Conservation (phyloP, 2,888 invertebrate species). For the Synergus gifuensis region DNA sequence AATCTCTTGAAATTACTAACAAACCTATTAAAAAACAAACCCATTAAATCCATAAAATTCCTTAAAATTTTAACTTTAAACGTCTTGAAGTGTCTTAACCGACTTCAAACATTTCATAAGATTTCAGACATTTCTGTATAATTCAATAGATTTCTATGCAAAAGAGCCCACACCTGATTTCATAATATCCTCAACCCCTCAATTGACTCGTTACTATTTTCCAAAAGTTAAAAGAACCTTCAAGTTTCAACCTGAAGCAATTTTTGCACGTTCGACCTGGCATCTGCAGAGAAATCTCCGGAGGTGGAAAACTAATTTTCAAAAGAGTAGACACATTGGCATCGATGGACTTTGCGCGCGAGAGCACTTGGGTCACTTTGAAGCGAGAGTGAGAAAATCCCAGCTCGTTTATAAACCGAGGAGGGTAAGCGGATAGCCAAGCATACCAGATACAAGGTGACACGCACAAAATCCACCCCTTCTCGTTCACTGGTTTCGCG, state of each 20-base stretch:
- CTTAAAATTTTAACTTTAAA: too few species aligned
- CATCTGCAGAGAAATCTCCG: constrained; percentile 12
- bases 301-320: constrained; percentile 36
- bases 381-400: constrained; percentile 51
- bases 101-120: too few species aligned
- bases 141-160: too few species aligned
- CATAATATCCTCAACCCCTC: too few species aligned
- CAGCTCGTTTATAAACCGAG: constrained; percentile 26
- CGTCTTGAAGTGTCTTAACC: too few species aligned
- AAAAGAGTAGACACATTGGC: constrained; percentile 18
- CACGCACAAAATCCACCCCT: constrained; percentile 58
- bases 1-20: too few species aligned
- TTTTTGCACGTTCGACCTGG: not conserved
- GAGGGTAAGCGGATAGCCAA: constrained; percentile 45
- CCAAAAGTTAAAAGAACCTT: not conserved
- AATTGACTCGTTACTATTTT: not conserved
- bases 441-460: constrained; percentile 45
- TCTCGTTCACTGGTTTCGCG: constrained; percentile 52
- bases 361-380: constrained; percentile 62
- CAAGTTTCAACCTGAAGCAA: not conserved
- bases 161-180: too few species aligned
- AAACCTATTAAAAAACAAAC: too few species aligned
- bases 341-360: constrained; percentile 55
- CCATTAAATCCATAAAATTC: too few species aligned
- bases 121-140: too few species aligned